Base-by-base conservation (phyloP, 2,113 vertebrate genomes). In the Burhinus oedicnemus region DNA sequence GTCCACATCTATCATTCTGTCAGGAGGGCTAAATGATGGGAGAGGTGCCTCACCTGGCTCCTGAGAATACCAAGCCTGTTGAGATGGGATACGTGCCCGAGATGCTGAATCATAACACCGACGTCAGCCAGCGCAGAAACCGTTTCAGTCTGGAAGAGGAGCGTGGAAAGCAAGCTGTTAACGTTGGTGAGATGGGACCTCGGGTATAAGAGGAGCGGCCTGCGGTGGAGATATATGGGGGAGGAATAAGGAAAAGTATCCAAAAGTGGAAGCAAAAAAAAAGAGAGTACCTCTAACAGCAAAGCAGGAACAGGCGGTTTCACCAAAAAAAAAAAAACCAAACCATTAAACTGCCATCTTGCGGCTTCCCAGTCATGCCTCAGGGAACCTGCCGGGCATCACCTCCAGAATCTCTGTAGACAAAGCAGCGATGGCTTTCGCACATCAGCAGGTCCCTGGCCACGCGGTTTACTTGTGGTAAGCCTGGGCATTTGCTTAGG, bases 401-500 rank as follows among this genome's bases (percentile, higher is more conserved):
- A 36, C 18, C 20, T 3, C 25, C 8, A 30, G 57, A n/a, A 12
- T 42, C 15, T 34, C 23, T 11, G 15, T 6, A 44, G 47, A 34
- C 7, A 47, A 25, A 27, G 85, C 10, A 45, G 22, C 1, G 8
- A 3, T 0, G 13, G 22, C 5, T 82, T 82, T 57, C 4, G 4
- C 8, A 11, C 0, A 2, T 19, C 1, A 15, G 6, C 0, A 0
- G 8, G 17, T n/a, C 13, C 11, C 36, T 2, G 4, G 25, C 15
- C 1, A 1, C 1, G 0, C 7, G 54, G 8, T 7, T 76, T 16
- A 54, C 45, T 17, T 12, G 44, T 25, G 71, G 86, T 21, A 44
- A 85, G 22, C 22, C 27, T 21, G 21, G 68, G 25, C 4, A 6
- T 19, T 47, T 8, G 14, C 32, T 13, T 6, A 15, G 10, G 8